phyloP scores from a whole-genome alignment of 2,797 vertebrate species.

The Garrulus glandarius region DNA sequence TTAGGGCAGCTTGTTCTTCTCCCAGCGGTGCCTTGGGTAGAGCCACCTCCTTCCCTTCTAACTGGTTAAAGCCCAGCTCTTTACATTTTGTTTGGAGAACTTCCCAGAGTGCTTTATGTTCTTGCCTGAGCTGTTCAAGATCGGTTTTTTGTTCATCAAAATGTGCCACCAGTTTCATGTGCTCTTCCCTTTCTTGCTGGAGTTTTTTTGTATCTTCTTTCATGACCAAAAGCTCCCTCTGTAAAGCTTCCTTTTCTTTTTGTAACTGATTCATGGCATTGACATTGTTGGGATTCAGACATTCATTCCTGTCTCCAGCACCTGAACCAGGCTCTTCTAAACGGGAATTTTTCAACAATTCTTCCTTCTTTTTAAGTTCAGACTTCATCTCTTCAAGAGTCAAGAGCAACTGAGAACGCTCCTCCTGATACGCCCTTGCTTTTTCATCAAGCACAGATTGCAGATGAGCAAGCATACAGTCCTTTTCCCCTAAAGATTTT shows the following conservation, averaged over 20 bases:
- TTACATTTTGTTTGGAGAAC: slow-evolving; percentile 64
- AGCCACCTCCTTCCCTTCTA: slow-evolving; percentile 62
- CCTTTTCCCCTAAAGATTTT: slow-evolving; percentile 71
- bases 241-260: slow-evolving; percentile 76
- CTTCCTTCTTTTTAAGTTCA: slow-evolving; percentile 57
- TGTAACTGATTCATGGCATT: slow-evolving; percentile 61
- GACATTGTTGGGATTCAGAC: not conserved
- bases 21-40: slow-evolving; percentile 27
- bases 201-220: slow-evolving; percentile 74
- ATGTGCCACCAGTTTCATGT: slow-evolving; percentile 68
- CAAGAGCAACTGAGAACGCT: slow-evolving; percentile 62
- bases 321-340: not conserved
- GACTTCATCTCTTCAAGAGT: slow-evolving; percentile 71
- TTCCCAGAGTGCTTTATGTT: slow-evolving; percentile 55
- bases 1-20: slow-evolving; percentile 56
- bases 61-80: slow-evolving; percentile 57
- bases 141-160: slow-evolving; percentile 73
- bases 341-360: not conserved
- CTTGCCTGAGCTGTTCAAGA: slow-evolving; percentile 56
- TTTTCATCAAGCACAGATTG: slow-evolving; percentile 62
- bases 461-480: slow-evolving; percentile 65
- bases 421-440: slow-evolving; percentile 57
- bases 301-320: not conserved
- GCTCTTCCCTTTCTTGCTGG: slow-evolving; percentile 72
- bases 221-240: slow-evolving; percentile 79